Percentiles rank a stretch among this genome's conserved stretches.
phyloP scores from a whole-genome alignment of 2,113 vertebrate species.

The Trachemys scripta region DNA sequence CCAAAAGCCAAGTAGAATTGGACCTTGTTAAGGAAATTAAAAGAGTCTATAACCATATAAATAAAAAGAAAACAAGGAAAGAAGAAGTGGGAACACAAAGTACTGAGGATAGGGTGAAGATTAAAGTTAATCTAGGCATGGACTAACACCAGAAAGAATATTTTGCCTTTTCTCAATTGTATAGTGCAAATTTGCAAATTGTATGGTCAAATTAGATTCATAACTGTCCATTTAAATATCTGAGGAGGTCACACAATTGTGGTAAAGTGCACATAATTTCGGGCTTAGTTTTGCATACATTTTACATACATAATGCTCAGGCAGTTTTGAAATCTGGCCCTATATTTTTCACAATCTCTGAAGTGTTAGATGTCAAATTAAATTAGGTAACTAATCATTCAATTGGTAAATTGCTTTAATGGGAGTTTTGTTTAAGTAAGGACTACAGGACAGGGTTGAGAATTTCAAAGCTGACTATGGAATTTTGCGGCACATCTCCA shows the following conservation, averaged over 20 bases:
- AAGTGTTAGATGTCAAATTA: neutral
- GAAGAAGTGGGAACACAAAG: no score
- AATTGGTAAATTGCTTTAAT: neutral
- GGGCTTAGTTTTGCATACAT: neutral
- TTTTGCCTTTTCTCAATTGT: neutral
- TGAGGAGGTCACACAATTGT: neutral
- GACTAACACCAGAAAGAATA: no score
- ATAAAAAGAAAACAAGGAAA: no score
- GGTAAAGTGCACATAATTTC: neutral
- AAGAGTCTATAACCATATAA: no score
- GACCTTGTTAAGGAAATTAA: no score
- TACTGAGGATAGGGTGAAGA: no score
- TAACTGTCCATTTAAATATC: neutral
- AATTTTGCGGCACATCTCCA: neutral
- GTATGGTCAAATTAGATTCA: neutral
- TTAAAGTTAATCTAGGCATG: no score
- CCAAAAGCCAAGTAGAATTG: no score
- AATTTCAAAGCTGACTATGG: no score
- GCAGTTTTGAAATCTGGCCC: neutral
- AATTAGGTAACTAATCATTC: neutral
- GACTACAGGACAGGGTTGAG: neutral
- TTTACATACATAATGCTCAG: neutral
- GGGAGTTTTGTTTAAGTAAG: neutral
- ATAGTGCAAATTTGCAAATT: neutral
- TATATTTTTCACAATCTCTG: neutral